Evolutionary conservation across 2,797 vertebrate species (phyloP).

Genomic region (Zenarchopterus dispar): DNA sequence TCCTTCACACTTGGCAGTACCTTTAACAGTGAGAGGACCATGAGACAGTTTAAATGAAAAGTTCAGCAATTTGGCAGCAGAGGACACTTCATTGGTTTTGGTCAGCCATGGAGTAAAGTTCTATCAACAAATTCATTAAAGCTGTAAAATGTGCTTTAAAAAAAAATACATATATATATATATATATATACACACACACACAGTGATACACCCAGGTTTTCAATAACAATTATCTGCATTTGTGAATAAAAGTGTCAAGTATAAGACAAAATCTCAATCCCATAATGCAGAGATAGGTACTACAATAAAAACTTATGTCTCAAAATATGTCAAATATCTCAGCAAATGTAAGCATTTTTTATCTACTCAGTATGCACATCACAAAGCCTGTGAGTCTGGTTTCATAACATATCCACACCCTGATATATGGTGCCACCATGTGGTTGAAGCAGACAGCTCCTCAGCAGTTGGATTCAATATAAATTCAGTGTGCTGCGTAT

Average conservation of each 20-base stretch:
- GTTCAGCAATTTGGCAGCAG: constrained; percentile 36
- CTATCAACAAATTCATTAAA: background rate
- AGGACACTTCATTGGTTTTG: constrained; percentile 4
- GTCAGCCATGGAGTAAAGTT: background rate
- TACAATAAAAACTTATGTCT: background rate
- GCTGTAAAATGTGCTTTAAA: background rate
- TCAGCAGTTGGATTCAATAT: background rate
- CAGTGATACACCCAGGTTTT: background rate
- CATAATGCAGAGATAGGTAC: background rate
- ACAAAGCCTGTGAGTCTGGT: constrained; percentile 29
- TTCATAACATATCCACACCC: constrained; percentile 48
- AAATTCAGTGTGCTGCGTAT: constrained; percentile 17
- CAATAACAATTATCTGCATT: background rate
- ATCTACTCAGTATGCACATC: constrained; percentile 56
- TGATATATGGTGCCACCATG: constrained; percentile 68
- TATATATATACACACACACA: too few relatives aligned
- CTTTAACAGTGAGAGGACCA: constrained; percentile 63
- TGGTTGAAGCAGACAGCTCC: constrained; percentile 44
- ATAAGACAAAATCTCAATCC: background rate
- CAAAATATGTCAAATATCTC: background rate
- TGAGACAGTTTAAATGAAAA: constrained; percentile 51
- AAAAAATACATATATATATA: too few relatives aligned
- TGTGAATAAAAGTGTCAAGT: background rate
- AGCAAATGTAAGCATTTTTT: background rate
- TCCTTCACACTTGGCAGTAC: constrained; percentile 73